Evolutionary conservation across 2,113 vertebrate species (phyloP).

Genomic region (Cairina moschata): DNA sequence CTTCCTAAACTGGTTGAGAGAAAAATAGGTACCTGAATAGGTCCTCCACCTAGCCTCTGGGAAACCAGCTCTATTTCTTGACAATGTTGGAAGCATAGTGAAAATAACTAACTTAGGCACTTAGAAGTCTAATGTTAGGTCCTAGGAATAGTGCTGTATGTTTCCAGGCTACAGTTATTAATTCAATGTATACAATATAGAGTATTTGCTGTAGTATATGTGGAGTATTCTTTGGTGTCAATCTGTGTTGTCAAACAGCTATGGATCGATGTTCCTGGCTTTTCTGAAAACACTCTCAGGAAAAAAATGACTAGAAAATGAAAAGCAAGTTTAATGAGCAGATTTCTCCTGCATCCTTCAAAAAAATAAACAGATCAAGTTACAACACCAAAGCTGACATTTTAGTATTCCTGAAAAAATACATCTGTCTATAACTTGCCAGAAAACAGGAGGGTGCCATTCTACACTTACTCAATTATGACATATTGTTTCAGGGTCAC

Average conservation of each 20-base stretch:
- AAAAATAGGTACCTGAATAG: not conserved
- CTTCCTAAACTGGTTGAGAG: not conserved
- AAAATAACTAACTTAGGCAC: not conserved
- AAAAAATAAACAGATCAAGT: not conserved
- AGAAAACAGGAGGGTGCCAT: not conserved
- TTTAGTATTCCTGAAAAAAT: not conserved
- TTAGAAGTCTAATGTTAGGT: not conserved
- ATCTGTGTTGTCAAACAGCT: not conserved
- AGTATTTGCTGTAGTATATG: not conserved
- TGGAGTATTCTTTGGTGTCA: not conserved
- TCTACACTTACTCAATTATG: not conserved
- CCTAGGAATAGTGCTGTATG: not conserved
- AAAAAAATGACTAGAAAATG: not conserved
- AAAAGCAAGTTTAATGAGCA: slow-evolving; percentile 17
- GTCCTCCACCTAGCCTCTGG: not conserved
- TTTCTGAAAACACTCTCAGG: not conserved
- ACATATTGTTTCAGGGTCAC: not conserved
- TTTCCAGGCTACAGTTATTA: not conserved
- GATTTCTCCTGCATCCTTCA: not conserved
- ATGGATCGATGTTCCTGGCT: not conserved
- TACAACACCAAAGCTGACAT: not conserved
- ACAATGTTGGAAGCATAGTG: not conserved
- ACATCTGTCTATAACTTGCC: not conserved
- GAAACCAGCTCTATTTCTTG: not conserved
- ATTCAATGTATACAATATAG: not conserved